Conservation (phyloP, 2,797 vertebrate species). For the Chelon labrosus region DNA sequence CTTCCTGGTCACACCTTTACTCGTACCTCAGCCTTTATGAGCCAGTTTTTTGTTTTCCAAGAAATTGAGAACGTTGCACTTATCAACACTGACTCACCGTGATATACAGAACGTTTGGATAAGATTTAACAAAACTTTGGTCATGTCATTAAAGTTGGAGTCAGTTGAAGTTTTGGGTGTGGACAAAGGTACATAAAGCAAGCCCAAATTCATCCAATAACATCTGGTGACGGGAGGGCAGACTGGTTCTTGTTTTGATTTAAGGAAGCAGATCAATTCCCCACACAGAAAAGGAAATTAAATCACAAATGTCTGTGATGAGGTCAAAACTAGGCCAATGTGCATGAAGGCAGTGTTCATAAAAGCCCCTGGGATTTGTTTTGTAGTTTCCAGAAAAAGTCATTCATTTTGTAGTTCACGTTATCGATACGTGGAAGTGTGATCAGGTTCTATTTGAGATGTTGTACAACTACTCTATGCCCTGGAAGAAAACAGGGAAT, state of each 20-base stretch:
- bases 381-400: too few relatives aligned
- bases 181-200: background rate
- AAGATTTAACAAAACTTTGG: background rate
- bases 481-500: too few relatives aligned
- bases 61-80: background rate
- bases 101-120: background rate
- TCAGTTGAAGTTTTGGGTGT: slow-evolving; percentile 9
- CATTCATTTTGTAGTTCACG: too few relatives aligned
- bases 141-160: background rate
- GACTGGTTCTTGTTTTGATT: slow-evolving; percentile 17
- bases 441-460: too few relatives aligned
- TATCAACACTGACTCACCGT: slow-evolving; percentile 14
- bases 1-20: slow-evolving; percentile 12
- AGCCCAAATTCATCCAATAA: background rate
- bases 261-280: slow-evolving; percentile 52
- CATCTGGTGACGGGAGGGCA: background rate
- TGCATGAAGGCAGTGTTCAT: too few relatives aligned
- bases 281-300: background rate
- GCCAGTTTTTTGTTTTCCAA: background rate
- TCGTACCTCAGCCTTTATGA: slow-evolving; percentile 3
- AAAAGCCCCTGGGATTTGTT: too few relatives aligned
- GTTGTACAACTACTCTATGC: too few relatives aligned
- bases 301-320: too few relatives aligned
- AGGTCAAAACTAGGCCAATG: too few relatives aligned
- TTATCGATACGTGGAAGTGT: too few relatives aligned